phyloP scores from a whole-genome alignment of 2,888 invertebrate species.

The Chromoteleia sp. region DNA sequence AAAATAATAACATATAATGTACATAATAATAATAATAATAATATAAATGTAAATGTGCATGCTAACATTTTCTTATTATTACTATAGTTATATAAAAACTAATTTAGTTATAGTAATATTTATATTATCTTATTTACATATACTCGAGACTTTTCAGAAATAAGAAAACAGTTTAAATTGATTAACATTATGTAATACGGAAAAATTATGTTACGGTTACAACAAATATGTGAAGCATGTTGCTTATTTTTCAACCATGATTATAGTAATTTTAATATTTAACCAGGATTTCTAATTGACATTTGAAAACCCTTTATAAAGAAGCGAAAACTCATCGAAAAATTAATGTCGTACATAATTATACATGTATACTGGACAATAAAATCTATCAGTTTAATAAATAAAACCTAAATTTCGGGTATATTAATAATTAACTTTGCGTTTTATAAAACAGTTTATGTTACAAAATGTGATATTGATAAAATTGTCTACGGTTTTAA shows the following conservation, averaged over 20 bases:
- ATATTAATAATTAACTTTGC: background rate
- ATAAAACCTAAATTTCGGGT: background rate
- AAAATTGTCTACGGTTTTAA: slow-evolving; percentile 14
- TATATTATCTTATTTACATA: slow-evolving; percentile 5
- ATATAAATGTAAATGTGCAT: background rate
- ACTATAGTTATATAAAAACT: no score
- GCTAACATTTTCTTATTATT: background rate
- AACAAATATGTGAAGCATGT: slow-evolving; percentile 54
- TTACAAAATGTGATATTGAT: slow-evolving; percentile 18
- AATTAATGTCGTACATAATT: no score
- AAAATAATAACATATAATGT: no score
- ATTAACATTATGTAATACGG: slow-evolving; percentile 52
- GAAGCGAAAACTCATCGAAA: no score
- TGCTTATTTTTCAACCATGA: slow-evolving; percentile 1
- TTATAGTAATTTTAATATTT: background rate
- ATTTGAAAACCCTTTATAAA: no score
- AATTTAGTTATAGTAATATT: slow-evolving; percentile 8
- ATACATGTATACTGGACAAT: no score
- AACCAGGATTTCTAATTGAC: no score
- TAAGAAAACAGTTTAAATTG: slow-evolving; percentile 7
- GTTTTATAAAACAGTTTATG: background rate
- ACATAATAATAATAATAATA: no score
- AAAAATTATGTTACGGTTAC: slow-evolving; percentile 68
- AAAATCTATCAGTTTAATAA: background rate
- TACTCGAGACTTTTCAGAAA: slow-evolving; percentile 62